These are phyloP conservation scores for Periphyllus acericola DNA, from an alignment of 2,888 invertebrate genomes.

Conservation along the genomic window DNA sequence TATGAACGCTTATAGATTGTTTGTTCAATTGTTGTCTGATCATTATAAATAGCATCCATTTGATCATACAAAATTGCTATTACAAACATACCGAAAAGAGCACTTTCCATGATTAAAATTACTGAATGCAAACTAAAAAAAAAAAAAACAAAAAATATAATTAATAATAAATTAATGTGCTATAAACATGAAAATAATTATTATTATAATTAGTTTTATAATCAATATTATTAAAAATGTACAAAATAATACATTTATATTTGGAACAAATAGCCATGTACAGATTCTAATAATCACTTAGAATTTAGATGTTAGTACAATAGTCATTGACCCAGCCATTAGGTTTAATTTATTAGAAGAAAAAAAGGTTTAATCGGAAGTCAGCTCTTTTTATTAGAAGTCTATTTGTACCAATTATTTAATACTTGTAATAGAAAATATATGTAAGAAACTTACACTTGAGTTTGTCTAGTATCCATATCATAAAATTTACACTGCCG, in stretches of 20 bases:
- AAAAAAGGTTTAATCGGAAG: neutral
- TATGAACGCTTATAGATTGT: slow-evolving; percentile 43
- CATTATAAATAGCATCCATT: slow-evolving; percentile 82
- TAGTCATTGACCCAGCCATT: neutral
- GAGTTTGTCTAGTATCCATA: slow-evolving; percentile 75
- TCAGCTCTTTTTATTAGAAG: neutral
- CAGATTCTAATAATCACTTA: neutral
- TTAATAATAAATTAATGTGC: neutral
- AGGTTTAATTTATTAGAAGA: neutral
- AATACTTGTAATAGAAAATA: neutral
- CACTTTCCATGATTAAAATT: slow-evolving; percentile 81
- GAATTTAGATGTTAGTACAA: neutral
- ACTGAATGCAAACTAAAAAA: slow-evolving; percentile 82
- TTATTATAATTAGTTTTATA: neutral
- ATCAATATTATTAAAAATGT: neutral
- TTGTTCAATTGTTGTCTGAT: slow-evolving; percentile 86
- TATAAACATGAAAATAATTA: neutral
- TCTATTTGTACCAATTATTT: neutral
- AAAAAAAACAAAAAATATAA: slow-evolving; percentile 17
- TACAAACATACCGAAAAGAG: slow-evolving; percentile 88
- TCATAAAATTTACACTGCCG: slow-evolving; percentile 73
- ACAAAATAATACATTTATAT: neutral
- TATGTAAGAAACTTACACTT: slow-evolving; percentile 74
- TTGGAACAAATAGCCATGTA: neutral
- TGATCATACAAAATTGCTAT: slow-evolving; percentile 88